phyloP scores from a whole-genome alignment of 2,888 invertebrate genomes.

The Nephrotoma flavescens region DNA sequence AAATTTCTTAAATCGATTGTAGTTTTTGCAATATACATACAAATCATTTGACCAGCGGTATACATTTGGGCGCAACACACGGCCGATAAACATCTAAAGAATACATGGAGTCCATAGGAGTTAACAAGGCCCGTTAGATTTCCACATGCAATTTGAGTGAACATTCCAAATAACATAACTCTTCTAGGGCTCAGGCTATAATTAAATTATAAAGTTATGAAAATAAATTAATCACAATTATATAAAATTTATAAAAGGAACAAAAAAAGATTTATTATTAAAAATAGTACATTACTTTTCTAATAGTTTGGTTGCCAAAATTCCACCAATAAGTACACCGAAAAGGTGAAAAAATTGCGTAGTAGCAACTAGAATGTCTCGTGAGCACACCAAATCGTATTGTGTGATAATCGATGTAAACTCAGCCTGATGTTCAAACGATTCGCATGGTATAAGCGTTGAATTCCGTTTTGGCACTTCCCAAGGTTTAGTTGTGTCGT shows the following conservation, averaged over 20 bases:
- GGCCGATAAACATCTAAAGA: constrained; percentile 33
- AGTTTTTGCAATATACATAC: constrained; percentile 18
- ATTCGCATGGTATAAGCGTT: constrained; percentile 28
- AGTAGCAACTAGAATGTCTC: constrained; percentile 32
- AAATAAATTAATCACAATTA: not conserved
- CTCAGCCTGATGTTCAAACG: constrained; percentile 26
- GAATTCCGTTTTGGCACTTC: constrained; percentile 24
- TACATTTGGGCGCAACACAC: constrained; percentile 34
- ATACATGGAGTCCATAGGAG: constrained; percentile 32
- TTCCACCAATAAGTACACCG: constrained; percentile 35
- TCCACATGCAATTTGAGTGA: constrained; percentile 33
- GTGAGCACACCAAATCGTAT: constrained; percentile 34
- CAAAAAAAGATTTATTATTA: not conserved
- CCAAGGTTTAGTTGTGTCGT: constrained; percentile 25
- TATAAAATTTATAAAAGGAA: not conserved
- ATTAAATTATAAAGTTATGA: not conserved
- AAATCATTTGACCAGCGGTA: constrained; percentile 33
- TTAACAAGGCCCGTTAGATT: constrained; percentile 31
- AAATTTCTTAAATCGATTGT: not conserved
- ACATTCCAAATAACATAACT: constrained; percentile 33
- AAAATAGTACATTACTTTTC: constrained; percentile 25
- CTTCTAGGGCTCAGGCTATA: constrained; percentile 32
- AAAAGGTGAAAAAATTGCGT: constrained; percentile 37
- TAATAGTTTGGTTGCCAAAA: constrained; percentile 30
- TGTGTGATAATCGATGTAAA: constrained; percentile 32